phyloP scores from a whole-genome alignment of 2,888 invertebrate species.

The Kryphioiulus occultus region DNA sequence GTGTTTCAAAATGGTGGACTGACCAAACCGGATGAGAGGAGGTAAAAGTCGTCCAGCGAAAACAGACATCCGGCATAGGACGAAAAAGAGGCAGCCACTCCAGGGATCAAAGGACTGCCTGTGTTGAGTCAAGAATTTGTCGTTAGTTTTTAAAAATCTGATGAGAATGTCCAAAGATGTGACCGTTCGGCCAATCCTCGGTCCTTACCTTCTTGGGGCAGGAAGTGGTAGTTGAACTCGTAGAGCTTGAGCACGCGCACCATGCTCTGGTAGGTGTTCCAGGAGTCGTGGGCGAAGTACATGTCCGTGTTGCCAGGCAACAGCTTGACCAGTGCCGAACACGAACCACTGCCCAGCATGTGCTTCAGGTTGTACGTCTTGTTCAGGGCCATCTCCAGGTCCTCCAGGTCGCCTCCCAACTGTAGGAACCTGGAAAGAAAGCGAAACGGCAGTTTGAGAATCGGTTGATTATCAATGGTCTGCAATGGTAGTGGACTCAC shows the following conservation, averaged over 20 bases:
- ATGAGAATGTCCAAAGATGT: not conserved
- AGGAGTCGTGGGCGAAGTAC: constrained; percentile 81
- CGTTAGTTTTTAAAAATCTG: not conserved
- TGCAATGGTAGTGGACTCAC: constrained; percentile 50
- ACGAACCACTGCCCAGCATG: constrained; percentile 67
- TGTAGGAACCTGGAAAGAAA: constrained; percentile 71
- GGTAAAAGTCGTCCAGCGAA: constrained; percentile 70
- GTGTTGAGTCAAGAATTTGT: constrained; percentile 49
- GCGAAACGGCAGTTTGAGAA: not conserved
- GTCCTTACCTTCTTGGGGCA: constrained; percentile 60
- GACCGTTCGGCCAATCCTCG: not conserved
- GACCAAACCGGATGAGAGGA: constrained; percentile 70
- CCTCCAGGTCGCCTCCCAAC: constrained; percentile 76
- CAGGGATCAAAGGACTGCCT: constrained; percentile 68
- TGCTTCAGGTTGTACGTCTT: constrained; percentile 54
- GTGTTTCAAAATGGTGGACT: not conserved
- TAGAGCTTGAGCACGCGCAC: constrained; percentile 84
- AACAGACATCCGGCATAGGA: constrained; percentile 77
- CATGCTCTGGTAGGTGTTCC: constrained; percentile 79
- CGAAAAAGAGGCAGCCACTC: constrained; percentile 76
- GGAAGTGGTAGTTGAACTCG: constrained; percentile 76
- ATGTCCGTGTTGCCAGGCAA: constrained; percentile 69
- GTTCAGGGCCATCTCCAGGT: constrained; percentile 67
- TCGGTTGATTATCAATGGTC: not conserved
- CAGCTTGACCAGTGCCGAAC: constrained; percentile 73